Evolutionary conservation across 35 echinoderm and acorn worm species (phyloP).

Genomic region (Holothuria glaberrima): DNA sequence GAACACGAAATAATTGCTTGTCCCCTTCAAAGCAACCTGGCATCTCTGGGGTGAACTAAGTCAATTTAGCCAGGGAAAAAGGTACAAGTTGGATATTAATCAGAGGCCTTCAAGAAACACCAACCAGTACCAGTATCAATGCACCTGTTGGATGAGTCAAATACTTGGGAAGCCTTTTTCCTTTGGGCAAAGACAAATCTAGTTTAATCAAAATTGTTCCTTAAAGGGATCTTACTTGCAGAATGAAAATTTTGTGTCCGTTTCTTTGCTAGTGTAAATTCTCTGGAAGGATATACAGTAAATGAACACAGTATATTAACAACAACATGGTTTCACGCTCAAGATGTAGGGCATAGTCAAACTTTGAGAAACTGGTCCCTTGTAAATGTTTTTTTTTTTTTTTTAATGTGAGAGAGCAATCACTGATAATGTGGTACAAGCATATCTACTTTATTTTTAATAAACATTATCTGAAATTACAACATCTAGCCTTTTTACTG

Average conservation of each 20-base stretch:
- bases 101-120: slow-evolving; percentile 39
- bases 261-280: too few species aligned
- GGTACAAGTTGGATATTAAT: slow-evolving; percentile 47
- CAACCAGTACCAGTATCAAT: slow-evolving; percentile 20
- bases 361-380: too few species aligned
- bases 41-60: slow-evolving; percentile 45
- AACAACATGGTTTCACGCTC: too few species aligned
- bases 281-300: too few species aligned
- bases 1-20: slow-evolving; percentile 36
- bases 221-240: slow-evolving; percentile 14
- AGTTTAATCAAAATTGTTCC: slow-evolving; percentile 36
- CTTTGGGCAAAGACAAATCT: slow-evolving; percentile 16
- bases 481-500: too few species aligned
- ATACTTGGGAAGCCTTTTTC: slow-evolving; percentile 41
- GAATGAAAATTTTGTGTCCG: neutral
- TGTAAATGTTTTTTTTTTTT: too few species aligned
- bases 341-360: too few species aligned
- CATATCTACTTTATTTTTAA: too few species aligned
- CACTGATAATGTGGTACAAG: too few species aligned
- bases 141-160: slow-evolving; percentile 55
- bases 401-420: too few species aligned
- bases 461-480: too few species aligned
- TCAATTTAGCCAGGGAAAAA: slow-evolving; percentile 36
- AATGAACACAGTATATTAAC: too few species aligned
- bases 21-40: slow-evolving; percentile 21